These are phyloP conservation scores for Arnoldichthys spilopterus DNA, from an alignment of 2,797 vertebrate genomes.

Conservation along the genomic window DNA sequence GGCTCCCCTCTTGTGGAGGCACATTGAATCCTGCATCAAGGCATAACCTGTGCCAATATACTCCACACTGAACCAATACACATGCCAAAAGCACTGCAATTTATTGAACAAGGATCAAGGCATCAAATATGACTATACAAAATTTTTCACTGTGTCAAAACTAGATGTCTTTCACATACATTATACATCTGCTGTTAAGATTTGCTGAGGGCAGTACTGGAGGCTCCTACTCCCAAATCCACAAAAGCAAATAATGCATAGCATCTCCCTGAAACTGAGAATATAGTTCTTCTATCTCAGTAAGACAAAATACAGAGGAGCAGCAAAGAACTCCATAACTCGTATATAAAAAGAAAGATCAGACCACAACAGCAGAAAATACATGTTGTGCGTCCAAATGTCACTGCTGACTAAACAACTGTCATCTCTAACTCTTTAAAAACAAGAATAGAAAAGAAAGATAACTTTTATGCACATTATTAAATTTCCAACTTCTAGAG, in stretches of 20 bases:
- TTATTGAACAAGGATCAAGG: conserved; percentile 1
- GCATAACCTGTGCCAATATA: not conserved
- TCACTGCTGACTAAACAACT: too few relatives aligned
- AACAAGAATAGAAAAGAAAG: not conserved
- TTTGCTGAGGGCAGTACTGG: not conserved
- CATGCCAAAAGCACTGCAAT: not conserved
- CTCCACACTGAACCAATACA: not conserved
- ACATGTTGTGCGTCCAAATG: not conserved
- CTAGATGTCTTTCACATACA: not conserved
- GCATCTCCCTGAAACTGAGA: not conserved
- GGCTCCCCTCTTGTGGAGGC: not conserved
- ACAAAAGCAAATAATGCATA: not conserved
- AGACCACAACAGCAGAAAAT: not conserved
- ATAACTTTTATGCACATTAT: not conserved
- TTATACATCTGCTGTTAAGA: not conserved
- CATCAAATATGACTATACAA: not conserved
- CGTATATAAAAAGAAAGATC: not conserved
- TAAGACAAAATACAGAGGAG: not conserved
- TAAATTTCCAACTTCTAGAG: not conserved
- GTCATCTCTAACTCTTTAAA: too few relatives aligned
- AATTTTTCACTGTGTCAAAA: not conserved
- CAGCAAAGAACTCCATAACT: not conserved
- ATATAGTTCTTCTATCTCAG: not conserved
- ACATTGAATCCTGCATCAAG: not conserved
- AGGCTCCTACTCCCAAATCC: not conserved